Base-by-base conservation (phyloP, 2,113 vertebrate genomes). In the Urocitellus parryii region DNA sequence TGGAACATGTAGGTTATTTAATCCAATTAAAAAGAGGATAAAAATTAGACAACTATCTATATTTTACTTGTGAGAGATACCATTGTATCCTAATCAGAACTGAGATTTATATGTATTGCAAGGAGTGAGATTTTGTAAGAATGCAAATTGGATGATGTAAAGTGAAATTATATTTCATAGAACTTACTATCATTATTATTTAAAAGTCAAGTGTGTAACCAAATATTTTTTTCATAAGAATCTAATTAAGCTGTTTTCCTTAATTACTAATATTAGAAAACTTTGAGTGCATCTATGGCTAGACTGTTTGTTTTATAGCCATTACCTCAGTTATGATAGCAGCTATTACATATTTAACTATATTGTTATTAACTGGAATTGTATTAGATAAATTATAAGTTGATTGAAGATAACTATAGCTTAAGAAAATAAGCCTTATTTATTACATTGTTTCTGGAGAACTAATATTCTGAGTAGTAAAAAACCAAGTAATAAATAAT, bases 401-500 rank as follows among this genome's bases (percentile, higher is more conserved):
- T 34, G 32, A 65, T 74, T 70, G 42, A 85, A 63, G 34, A 65
- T 24, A 88, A 14, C 12, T 27, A 12, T 89, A 90, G n/a, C 13
- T 70, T 48, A 24, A 85, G 51, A 92, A 73, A 68, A 74, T 48
- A 91, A 92, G 61, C 10, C 25, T 13, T 77, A 78, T 68, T 87
- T 78, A 70, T 81, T 67, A 45, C 25, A 76, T 73, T 83, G 20
- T 95, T 86, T 96, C 74, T 92, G 63, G 42, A 82, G 20, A 83
- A 78, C 73, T 70, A 0, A 70, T 82, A 96, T 48, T 85, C 25
- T 79, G 29, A 88, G 32, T 88, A 48, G 42, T 45, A 95, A 29
- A 79, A 27, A 80, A 65, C 3, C 51, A 73, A 76, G 22, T 67
- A 86, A 92, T 76, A 79, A 85, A 77, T 82, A 94, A 88, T 95